A percentile compares a stretch with the other conserved stretches of the same genome.
Evolutionary conservation across 2,113 vertebrate genomes (phyloP).

Genomic region (Numida meleagris): DNA sequence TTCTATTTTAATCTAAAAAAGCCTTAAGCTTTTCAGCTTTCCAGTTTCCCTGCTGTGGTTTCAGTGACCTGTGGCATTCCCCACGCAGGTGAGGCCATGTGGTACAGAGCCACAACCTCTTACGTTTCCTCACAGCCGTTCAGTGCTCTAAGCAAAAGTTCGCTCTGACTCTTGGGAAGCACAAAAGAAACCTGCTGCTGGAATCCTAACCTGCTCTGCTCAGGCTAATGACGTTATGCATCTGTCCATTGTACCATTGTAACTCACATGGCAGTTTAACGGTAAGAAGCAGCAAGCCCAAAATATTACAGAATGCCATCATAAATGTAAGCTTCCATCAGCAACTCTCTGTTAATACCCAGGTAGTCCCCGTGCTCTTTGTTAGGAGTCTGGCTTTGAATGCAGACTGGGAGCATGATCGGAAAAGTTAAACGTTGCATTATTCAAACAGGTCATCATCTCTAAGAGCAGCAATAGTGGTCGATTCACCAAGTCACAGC

Average conservation of each 20-base stretch:
- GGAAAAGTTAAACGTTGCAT: constrained; percentile 8
- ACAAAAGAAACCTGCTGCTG: constrained; percentile 61
- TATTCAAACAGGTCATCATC: constrained; percentile 43
- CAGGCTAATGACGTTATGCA: background rate
- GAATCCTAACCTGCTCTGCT: constrained; percentile 56
- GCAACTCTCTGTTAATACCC: background rate
- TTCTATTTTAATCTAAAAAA: constrained; percentile 49
- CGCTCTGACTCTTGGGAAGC: constrained; percentile 52
- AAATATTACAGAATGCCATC: background rate
- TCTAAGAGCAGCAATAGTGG: constrained; percentile 66
- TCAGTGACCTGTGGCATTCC: background rate
- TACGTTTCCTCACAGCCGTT: background rate
- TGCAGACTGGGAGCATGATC: constrained; percentile 4
- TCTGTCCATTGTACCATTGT: background rate
- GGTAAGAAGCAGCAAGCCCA: constrained; percentile 34
- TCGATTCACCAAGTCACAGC: constrained; percentile 77
- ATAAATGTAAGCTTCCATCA: background rate
- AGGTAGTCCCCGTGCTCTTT: constrained; percentile 5
- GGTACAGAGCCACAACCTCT: background rate
- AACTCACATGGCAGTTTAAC: constrained; percentile 47
- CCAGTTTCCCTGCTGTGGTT: constrained; percentile 42
- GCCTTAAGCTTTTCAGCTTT: constrained; percentile 65
- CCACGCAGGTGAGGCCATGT: background rate
- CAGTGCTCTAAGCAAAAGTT: constrained; percentile 13
- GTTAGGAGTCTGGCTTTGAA: background rate